These are phyloP conservation scores for Goniozus legneri DNA, from an alignment of 1,140 invertebrate genomes.

Conservation along the genomic window DNA sequence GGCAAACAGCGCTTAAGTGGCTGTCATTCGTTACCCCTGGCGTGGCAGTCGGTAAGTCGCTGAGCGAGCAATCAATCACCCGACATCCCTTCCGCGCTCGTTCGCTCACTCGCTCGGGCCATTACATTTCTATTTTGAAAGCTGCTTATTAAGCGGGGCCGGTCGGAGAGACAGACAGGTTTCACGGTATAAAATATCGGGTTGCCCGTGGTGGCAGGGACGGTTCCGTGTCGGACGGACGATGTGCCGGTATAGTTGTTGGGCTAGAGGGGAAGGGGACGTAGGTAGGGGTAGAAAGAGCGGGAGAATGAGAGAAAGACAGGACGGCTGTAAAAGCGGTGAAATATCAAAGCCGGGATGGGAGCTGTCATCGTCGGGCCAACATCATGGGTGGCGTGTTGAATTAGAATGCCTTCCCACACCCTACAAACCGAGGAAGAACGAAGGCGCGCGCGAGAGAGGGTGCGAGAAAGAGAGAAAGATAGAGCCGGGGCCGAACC, in stretches of 20 bases:
- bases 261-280: conserved; percentile 14
- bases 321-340: conserved; percentile 54
- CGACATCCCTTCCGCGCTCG: conserved; percentile 38
- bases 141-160: conserved; percentile 55
- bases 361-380: conserved; percentile 62
- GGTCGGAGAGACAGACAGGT: conserved; percentile 53
- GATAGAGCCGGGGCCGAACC: conserved; percentile 17
- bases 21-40: conserved; percentile 52
- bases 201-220: conserved; percentile 41
- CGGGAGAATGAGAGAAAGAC: conserved; percentile 30
- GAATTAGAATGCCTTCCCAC: conserved; percentile 55
- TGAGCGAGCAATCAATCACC: conserved; percentile 55
- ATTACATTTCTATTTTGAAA: conserved; percentile 58
- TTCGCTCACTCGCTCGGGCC: too few species aligned
- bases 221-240: conserved; percentile 25
- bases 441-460: not conserved
- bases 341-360: conserved; percentile 61
- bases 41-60: conserved; percentile 52
- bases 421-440: conserved; percentile 18
- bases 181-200: conserved; percentile 56
- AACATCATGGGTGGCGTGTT: conserved; percentile 66
- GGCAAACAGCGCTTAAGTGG: conserved; percentile 56
- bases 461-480: not conserved
- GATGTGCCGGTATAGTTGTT: not conserved
- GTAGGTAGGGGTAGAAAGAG: conserved; percentile 31